Base-by-base conservation (phyloP, 2,797 vertebrate genomes). In the Microctenopoma stevenorrisi region DNA sequence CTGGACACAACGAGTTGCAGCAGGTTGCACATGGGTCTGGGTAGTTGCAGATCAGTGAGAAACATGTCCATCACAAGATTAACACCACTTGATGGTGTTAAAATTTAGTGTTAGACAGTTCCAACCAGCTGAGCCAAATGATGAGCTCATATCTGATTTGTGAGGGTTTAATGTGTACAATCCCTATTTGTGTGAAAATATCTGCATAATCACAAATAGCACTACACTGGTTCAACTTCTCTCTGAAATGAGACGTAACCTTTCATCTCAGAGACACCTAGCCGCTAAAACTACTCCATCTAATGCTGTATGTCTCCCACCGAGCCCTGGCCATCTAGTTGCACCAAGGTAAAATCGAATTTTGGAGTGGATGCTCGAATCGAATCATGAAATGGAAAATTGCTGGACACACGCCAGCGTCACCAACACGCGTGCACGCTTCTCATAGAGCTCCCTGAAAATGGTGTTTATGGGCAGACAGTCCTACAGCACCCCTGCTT, bases 251-350 rank as follows among this genome's bases (percentile, higher is more conserved):
- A 64, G 47, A 35, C n/a, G n/a, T 65, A 68, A 54, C 25, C 42
- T 37, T 25, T 56, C 2, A 28, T 28, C 33, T 43, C 12, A 52
- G 37, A 35, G 4, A 68, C 22, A 15, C 22, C 26, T 38, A 59
- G 30, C 16, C 10, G 47, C 48, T 60, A 68, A 73, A 64, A 26
- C 33, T 7, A 52, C 5, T 14, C 35, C 47, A 66, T 76, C 54
- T 51, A 68, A 72, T 74, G 43, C 11, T 59, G 22, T 5, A 35
- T 42, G 43, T 57, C 72, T 59, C 62, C 40, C 42, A 46, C 50
- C 50, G 30, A 57, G 66, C 28, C 43, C 62, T 7, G 4, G 48
- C 7, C 2, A 68, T 59, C 35, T 54, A 64, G 53, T 58, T 60
- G 49, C 63, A 54, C 50, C 10, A 33, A 60, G 67, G 28, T 60